Evolutionary conservation across 1,140 invertebrate genomes (phyloP), one percentile per base, ranked within the genome.

Genomic region (Calosoma granatense): DNA sequence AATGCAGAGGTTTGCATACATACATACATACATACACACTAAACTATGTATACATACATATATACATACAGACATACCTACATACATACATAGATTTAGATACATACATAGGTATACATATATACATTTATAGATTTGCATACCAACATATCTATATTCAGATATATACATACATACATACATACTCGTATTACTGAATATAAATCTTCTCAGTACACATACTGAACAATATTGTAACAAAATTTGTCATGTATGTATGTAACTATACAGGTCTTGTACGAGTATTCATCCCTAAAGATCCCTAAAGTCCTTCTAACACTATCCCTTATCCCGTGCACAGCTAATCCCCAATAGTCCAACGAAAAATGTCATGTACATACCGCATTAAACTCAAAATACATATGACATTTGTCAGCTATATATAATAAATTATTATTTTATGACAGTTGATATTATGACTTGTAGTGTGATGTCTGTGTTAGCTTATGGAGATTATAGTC

Each of bases 81-180:
- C 57, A 61, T 55, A 63, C 52, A 63, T 41, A 2, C 56, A 59
- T 61, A 56, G 59, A 55, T 55, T 47, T 14, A 51, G 57, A 59
- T 22, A 58, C 59, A 39, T 17, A 60, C 63, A 66, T 64, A 67
- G 60, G 64, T 57, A 59, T 62, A 63, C 59, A 56, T 59, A 63
- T 55, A 54, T 30, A 56, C 59, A 3, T 56, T 54, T 21, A 17
- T 61, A 54, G 23, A 60, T 56, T 43, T 51, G 36, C 39, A 59
- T 51, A 21, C 6, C 51, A 19, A 55, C 22, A 61, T 26, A 54
- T 20, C 53, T 22, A 62, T 41, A 58, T 51, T 59, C 51, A 60
- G 23, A 57, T 22, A 61, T 55, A 57, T 55, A 62, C 23, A 17
- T 55, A 64, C 58, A 63, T 54, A 54, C 55, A 59, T 26, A 41